Evolutionary conservation across 2,888 invertebrate genomes (phyloP), one percentile per base, ranked within the genome.

Genomic region (Matsumyia berberina): DNA sequence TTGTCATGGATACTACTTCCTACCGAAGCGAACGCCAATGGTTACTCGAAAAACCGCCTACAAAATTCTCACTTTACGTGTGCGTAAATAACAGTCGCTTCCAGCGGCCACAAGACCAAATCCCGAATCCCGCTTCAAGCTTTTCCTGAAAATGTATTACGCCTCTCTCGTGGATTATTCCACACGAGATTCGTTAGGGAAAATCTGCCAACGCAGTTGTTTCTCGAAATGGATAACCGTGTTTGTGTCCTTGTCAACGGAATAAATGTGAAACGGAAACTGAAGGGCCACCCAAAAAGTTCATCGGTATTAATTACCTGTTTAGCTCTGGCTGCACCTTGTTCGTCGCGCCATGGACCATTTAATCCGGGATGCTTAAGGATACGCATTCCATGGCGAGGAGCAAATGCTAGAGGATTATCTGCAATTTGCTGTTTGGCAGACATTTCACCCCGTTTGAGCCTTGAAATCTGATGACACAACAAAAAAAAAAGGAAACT

Each of bases 401-500:
- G 1, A 57, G 39, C 60, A 53, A 72, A 67, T 33, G 67, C 67
- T 73, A 24, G 33, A 11, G 67, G 78, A 78, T 83, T 78, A 78
- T 82, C 53, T 53, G 55, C 58, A 67, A 82, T 49, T 77, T 60
- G 17, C 33, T 72, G 35, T 67, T 53, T 51, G 51, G 39, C 29
- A 19, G 19, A 19, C 64, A 53, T 57, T 24, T 24, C 58, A 42
- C 24, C 29, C 31, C 8, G 51, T 24, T 51, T 49, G 49, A 67
- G 39, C 76, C 39, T 66, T 35, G 29, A 53, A 82, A 73, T 83
- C 49, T 83, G 78, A 73, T 78, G 78, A 82, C 66, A 19, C 46
- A n/a, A 11, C 55, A 62, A n/a, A 44, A 6, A 8, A 62, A 51
- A 49, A 33, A 11, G 5, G 24, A n/a, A n/a, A n/a, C n/a, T n/a